These are phyloP conservation scores for Agelas oroides DNA, from an alignment of 37 sponge, comb jelly and placozoan genomes.

Conservation along the genomic window DNA sequence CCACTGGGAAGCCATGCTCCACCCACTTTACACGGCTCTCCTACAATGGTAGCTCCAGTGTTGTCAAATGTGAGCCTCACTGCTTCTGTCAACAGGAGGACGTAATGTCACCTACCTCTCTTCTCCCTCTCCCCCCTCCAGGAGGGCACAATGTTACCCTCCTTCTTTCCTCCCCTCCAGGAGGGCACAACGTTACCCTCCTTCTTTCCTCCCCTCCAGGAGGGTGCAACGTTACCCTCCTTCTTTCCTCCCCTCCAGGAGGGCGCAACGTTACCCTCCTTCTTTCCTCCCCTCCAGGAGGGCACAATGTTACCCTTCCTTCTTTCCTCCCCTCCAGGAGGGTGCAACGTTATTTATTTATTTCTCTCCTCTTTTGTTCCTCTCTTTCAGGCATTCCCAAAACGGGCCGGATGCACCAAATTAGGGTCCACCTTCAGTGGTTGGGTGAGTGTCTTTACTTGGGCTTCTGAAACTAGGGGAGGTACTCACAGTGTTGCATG, in stretches of 20 bases:
- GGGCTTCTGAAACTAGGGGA: too few relatives aligned
- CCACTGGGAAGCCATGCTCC: slow-evolving; percentile 76
- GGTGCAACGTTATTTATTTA: not conserved
- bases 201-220: not conserved
- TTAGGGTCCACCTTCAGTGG: slow-evolving; percentile 91
- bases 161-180: not conserved
- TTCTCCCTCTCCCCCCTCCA: too few relatives aligned
- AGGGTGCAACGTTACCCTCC: not conserved
- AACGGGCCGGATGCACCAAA: slow-evolving; percentile 96
- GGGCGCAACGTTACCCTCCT: not conserved
- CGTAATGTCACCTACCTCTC: not conserved
- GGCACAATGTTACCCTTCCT: not conserved
- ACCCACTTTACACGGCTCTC: slow-evolving; percentile 80
- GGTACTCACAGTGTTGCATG: too few relatives aligned
- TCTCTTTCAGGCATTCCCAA: slow-evolving; percentile 65
- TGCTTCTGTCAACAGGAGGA: not conserved
- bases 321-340: too few relatives aligned
- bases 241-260: not conserved
- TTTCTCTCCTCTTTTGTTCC: not conserved
- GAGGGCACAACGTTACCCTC: not conserved
- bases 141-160: not conserved
- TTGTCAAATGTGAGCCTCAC: slow-evolving; percentile 76
- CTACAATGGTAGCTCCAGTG: slow-evolving; percentile 80
- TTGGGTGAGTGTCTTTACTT: slow-evolving; percentile 73
- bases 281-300: not conserved